These are phyloP conservation scores for Spatulosminthurus flaviceps DNA, from an alignment of 2,888 invertebrate species.

Conservation along the genomic window DNA sequence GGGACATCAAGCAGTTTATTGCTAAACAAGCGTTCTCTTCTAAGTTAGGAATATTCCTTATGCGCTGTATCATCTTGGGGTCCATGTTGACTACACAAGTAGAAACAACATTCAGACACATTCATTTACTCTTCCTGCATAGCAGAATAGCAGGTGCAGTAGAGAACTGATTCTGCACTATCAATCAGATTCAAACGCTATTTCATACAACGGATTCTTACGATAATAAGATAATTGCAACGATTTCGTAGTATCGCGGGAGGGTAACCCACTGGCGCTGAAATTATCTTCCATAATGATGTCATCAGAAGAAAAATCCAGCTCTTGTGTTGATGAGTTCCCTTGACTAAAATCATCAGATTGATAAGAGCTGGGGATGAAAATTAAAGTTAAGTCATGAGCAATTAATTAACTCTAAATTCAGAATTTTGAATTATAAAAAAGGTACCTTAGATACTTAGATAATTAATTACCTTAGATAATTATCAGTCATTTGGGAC, in stretches of 20 bases:
- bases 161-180: too few species aligned
- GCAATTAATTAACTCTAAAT: too few species aligned
- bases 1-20: conserved; percentile 52
- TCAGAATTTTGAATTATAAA: too few species aligned
- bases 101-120: background rate
- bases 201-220: background rate
- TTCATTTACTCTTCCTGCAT: too few species aligned
- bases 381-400: too few species aligned
- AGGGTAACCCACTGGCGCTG: conserved; percentile 19
- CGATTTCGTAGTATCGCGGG: background rate
- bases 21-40: conserved; percentile 56
- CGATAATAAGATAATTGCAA: conserved; percentile 23
- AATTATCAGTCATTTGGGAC: too few species aligned
- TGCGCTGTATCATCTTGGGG: conserved; percentile 48
- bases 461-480: too few species aligned
- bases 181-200: background rate
- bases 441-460: too few species aligned
- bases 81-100: conserved; percentile 41
- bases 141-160: too few species aligned
- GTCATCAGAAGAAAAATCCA: conserved; percentile 57
- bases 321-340: too few species aligned
- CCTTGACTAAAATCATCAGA: too few species aligned
- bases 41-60: conserved; percentile 59
- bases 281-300: conserved; percentile 49
- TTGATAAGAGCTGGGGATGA: too few species aligned